Evolutionary conservation across 2,113 vertebrate species (phyloP).

Genomic region (Ochotona princeps): DNA sequence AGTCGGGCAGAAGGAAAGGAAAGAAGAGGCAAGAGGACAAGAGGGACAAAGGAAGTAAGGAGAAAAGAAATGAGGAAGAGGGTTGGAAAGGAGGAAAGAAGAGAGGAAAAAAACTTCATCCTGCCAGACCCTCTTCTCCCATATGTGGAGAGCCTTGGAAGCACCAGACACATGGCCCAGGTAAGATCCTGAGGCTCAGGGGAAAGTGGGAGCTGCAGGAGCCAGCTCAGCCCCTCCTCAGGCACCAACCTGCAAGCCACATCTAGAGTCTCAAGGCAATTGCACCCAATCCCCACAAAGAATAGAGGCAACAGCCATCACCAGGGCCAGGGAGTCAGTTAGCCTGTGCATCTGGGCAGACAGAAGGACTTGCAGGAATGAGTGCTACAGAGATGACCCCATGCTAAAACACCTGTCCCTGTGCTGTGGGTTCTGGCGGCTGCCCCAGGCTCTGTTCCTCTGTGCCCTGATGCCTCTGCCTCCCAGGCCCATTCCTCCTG

Average conservation of each 20-base stretch:
- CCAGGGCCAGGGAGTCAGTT: not conserved
- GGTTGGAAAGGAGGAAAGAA: not conserved
- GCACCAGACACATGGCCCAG: not conserved
- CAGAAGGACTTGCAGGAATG: not conserved
- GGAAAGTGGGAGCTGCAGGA: not conserved
- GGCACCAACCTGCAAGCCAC: not conserved
- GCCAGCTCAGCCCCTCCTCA: not conserved
- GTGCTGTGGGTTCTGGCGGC: not conserved
- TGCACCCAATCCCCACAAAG: not conserved
- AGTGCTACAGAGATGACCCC: not conserved
- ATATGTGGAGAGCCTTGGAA: not conserved
- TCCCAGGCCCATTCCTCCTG: not conserved
- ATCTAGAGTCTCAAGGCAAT: not conserved
- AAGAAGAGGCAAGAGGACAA: not conserved
- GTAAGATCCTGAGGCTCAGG: not conserved
- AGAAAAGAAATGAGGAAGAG: slow-evolving; percentile 25
- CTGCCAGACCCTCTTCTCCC: not conserved
- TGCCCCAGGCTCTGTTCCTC: slow-evolving; percentile 8
- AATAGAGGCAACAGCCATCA: not conserved
- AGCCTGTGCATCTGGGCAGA: not conserved
- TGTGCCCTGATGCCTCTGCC: not conserved
- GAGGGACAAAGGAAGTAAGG: not conserved
- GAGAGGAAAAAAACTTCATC: slow-evolving; percentile 6
- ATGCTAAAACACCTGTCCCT: not conserved
- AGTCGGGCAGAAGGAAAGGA: not conserved